Evolutionary conservation across 37 sponge, comb jelly and placozoan genomes (phyloP).

Genomic region (Hormiphora californensis): DNA sequence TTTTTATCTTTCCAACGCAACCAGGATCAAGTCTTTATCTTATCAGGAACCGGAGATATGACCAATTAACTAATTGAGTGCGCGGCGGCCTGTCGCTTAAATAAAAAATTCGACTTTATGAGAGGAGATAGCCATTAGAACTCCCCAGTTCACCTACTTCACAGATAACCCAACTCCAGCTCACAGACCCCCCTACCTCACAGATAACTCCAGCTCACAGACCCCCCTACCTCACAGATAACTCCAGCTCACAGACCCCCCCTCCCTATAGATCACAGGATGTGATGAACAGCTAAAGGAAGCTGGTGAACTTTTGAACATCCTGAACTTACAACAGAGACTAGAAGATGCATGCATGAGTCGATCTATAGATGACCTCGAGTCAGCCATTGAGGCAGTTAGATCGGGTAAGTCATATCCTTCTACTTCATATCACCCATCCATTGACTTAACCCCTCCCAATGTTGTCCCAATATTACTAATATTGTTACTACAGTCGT

Average conservation of each 20-base stretch:
- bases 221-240: neutral
- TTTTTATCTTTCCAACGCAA: too few relatives aligned
- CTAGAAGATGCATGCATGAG: constrained; percentile 12
- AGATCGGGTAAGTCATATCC: constrained; percentile 26
- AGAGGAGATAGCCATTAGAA: too few relatives aligned
- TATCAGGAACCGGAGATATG: too few relatives aligned
- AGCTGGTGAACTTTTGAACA: constrained; percentile 46
- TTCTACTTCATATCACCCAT: too few relatives aligned
- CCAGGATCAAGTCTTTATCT: too few relatives aligned
- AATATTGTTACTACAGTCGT: too few relatives aligned
- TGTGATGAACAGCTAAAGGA: constrained; percentile 31
- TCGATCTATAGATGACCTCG: constrained; percentile 39
- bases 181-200: neutral
- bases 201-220: neutral
- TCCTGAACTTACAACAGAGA: neutral
- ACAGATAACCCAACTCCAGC: neutral
- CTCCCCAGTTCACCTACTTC: too few relatives aligned
- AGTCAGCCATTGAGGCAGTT: constrained; percentile 24
- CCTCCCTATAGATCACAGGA: neutral
- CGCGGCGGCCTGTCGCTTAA: too few relatives aligned
- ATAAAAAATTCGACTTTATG: too few relatives aligned
- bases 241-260: neutral
- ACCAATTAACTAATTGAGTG: too few relatives aligned
- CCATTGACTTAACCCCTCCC: neutral
- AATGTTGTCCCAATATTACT: too few relatives aligned